A percentile compares a stretch with the other conserved stretches of the same genome.
Evolutionary conservation across 37 sponge, comb jelly and placozoan species (phyloP).

Genomic region (Ephydatia muelleri): DNA sequence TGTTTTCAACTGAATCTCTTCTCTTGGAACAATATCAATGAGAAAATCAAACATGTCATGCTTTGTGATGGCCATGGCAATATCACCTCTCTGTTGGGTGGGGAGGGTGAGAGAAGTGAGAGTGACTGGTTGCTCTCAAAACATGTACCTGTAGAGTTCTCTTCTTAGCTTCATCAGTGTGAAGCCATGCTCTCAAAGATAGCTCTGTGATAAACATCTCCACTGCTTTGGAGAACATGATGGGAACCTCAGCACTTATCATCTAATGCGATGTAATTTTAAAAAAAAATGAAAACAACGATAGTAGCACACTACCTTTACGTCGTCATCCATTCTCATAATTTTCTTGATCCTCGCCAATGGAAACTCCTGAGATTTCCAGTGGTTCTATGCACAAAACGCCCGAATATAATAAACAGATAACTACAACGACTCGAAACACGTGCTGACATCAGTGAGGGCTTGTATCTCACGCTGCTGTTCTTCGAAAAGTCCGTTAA

Average conservation of each 20-base stretch:
- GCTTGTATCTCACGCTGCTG: constrained; percentile 21
- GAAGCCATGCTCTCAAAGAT: constrained; percentile 95
- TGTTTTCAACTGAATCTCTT: constrained; percentile 75
- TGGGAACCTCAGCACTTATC: constrained; percentile 93
- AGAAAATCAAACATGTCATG: constrained; percentile 99
- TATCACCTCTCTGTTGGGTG: constrained; percentile 83
- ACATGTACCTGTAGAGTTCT: constrained; percentile 99
- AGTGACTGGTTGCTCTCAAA: not conserved
- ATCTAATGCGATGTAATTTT: constrained; percentile 38
- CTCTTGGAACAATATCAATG: constrained; percentile 99
- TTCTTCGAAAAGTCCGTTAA: constrained; percentile 35
- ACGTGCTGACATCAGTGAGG: constrained; percentile 41
- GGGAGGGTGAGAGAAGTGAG: not conserved
- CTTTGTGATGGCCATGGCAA: constrained; percentile 95
- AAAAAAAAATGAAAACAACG: no score
- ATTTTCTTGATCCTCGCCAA: constrained; percentile 98
- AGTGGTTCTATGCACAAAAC: constrained; percentile 45
- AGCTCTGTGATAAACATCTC: constrained; percentile 96
- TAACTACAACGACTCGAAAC: not conserved
- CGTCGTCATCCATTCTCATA: constrained; percentile 99
- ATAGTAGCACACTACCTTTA: constrained; percentile 67
- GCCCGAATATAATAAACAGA: not conserved
- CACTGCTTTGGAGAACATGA: constrained; percentile 93
- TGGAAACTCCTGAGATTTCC: constrained; percentile 90
- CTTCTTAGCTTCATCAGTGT: constrained; percentile 94